Base-by-base conservation (phyloP, 2,888 invertebrate species). In the Caradrina clavipalpis region DNA sequence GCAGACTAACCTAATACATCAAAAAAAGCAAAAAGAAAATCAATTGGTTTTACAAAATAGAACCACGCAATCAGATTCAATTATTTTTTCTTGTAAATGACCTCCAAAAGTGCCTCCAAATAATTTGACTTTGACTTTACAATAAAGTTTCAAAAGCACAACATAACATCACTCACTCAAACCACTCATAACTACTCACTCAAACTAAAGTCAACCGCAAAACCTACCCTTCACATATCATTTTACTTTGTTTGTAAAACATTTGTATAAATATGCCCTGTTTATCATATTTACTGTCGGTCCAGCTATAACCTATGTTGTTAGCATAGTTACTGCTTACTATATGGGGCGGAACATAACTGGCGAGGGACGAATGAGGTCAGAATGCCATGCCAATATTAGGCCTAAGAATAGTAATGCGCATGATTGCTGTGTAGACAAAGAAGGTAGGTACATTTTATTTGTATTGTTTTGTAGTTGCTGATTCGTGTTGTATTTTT, bases 201-300 rank as follows among this genome's bases (percentile, higher is more conserved):
- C 39, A 21, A 50, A 58, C 56, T 42, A 55, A 51, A 45, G 8
- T 45, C 17, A 45, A 39, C 35, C 22, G 63, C 8, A 35, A 73
- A 65, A 22, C 42, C 22, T 19, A 22, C 54, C 49, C 68, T 42
- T n/a, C 39, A 58, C 63, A 56, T 56, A 73, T 67, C 50, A 71
- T 67, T 64, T 60, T 54, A 77, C 73, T 71, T 63, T 78, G 81
- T 83, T 81, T 83, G 72, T 83, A 74, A 81, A 83, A 83, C 79
- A 80, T 77, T 81, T 75, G 69, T 82, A 73, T 73, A 73, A 77
- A 74, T 75, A 82, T 54, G 49, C 56, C 56, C 73, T 82, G 76
- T 78, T 83, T 83, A 84, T 84, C 83, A 83, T 84, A 82, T 83
- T 84, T 76, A 76, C 71, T 82, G 70, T 71, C 72, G 53, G 71